Evolutionary conservation across 2,113 vertebrate genomes (phyloP).

Genomic region (Ploceus nigricollis): DNA sequence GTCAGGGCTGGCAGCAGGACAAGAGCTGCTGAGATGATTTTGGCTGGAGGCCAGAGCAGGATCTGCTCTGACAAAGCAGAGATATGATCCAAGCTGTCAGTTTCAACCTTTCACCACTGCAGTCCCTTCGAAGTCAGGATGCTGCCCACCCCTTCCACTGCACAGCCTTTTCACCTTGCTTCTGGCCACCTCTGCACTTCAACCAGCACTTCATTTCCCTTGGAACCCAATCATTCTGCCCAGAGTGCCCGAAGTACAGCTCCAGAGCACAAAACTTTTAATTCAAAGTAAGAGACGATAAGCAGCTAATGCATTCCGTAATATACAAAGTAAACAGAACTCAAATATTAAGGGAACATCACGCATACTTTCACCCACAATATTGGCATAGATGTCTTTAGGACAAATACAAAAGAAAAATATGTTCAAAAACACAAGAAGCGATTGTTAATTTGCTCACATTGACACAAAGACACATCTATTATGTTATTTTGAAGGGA

Average conservation of each 20-base stretch:
- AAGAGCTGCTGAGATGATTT: background rate
- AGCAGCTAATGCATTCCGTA: background rate
- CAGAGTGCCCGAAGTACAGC: background rate
- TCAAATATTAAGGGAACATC: background rate
- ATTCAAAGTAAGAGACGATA: background rate
- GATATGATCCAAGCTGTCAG: background rate
- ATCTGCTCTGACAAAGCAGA: background rate
- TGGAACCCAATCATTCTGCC: background rate
- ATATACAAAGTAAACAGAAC: background rate
- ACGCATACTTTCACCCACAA: background rate
- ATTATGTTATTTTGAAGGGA: background rate
- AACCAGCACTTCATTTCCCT: background rate
- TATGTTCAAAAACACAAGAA: background rate
- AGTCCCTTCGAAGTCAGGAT: background rate
- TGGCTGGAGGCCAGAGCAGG: background rate
- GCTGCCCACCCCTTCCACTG: background rate
- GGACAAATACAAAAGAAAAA: background rate
- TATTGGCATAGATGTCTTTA: background rate
- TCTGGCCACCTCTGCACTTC: background rate
- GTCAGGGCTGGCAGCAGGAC: background rate
- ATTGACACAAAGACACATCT: background rate
- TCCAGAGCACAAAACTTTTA: background rate
- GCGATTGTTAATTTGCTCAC: fast-evolving
- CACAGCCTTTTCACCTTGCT: background rate
- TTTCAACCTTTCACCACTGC: background rate